Evolutionary conservation across 2,113 vertebrate genomes (phyloP), one percentile per base, ranked within the genome.

Genomic region (Neolamprologus tretocephalus): DNA sequence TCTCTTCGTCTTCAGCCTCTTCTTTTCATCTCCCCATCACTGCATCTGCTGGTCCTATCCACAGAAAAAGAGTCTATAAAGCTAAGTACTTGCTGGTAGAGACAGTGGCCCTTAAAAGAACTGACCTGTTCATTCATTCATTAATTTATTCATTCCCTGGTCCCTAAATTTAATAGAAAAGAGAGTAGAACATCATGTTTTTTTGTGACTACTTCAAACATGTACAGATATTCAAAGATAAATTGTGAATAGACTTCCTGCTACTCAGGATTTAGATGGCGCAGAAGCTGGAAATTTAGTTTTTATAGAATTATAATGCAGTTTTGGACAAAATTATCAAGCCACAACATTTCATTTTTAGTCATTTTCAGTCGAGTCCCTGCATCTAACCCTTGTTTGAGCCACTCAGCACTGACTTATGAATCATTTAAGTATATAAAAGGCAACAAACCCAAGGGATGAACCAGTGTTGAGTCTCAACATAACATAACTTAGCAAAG

Each of bases 21-120:
- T 87, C 85, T 86, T 89, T 91, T 91, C 87, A 84, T 86, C 87
- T 84, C 54, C 54, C 63, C 81, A 33, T 86, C 68, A 8, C 61
- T 13, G 66, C 83, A 75, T 85, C 78, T 42, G 37, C 86, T 37
- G 81, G 53, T 85, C 61, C 92, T 68, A 84, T 87, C 91, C 19
- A 8, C 80, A 23, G 66, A 87, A 80, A 84, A 89, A 84, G 42
- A 83, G 66, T 90, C 40, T 75, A 82, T 82, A 80, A 66, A 87
- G 80, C 88, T 73, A 10, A 31, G 61, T 68, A 21, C 84, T 89
- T 90, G 87, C 92, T 93, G 89, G 91, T 87, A 91, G 82, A 90
- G 85, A 89, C 86, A 47, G 87, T 66, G 3, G 73, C 92, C 84
- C 75, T 89, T 83, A 78, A 88, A 84, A 66, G 45, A 81, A 87